Evolutionary conservation across 2,113 vertebrate genomes (phyloP).

Genomic region (Indicator indicator): DNA sequence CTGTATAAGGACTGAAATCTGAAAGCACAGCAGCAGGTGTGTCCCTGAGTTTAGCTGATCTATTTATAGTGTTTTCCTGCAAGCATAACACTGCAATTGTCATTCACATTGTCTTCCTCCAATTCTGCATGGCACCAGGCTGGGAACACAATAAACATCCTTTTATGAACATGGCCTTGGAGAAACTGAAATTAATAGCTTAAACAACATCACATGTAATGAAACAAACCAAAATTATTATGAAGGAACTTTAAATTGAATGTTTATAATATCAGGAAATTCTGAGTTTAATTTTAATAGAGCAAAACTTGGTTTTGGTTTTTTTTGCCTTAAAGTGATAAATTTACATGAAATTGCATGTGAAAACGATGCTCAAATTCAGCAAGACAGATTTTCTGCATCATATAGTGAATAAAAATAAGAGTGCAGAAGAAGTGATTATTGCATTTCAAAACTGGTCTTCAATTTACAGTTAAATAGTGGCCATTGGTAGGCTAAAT

Average conservation of each 20-base stretch:
- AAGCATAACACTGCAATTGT: not conserved
- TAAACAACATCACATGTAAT: not conserved
- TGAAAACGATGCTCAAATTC: not conserved
- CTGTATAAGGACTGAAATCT: not conserved
- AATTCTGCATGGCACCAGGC: not conserved
- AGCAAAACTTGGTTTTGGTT: not conserved
- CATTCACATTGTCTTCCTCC: not conserved
- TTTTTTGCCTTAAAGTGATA: not conserved
- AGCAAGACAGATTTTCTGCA: not conserved
- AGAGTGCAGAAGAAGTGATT: not conserved
- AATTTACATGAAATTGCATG: not conserved
- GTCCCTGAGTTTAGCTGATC: conserved; percentile 8
- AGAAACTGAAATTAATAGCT: not conserved
- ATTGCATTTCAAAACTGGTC: not conserved
- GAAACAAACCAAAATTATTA: not conserved
- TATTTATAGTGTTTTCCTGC: conserved; percentile 46
- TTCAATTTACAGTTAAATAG: not conserved
- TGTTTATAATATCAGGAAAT: not conserved
- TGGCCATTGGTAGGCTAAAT: not conserved
- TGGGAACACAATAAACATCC: not conserved
- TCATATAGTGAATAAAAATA: not conserved
- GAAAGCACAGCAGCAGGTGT: not conserved
- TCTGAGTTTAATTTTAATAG: not conserved
- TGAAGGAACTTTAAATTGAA: not conserved
- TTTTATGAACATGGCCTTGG: not conserved